Evolutionary conservation across 2,797 vertebrate species (phyloP), one percentile per base, ranked within the genome.

Genomic region (Melanogrammus aeglefinus): DNA sequence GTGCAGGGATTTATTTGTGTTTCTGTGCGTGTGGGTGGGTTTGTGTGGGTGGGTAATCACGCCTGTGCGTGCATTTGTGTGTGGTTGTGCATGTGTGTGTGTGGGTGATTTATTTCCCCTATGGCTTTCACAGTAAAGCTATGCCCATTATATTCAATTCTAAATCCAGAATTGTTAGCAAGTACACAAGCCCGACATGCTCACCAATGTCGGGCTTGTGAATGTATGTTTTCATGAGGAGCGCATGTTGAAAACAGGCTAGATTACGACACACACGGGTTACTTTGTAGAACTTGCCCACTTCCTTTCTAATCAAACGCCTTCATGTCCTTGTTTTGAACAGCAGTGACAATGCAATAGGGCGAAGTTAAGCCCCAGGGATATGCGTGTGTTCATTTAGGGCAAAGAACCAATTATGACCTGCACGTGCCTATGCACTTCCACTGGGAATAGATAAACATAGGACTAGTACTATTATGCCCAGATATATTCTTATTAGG

Each of bases 11-110:
- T 70, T 57, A 29, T 7, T 39, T 73, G 71, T 27, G 70, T 63
- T 12, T 44, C 41, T 27, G 44, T 44, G 13, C 73, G 12, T 57
- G 31, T 77, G 44, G 74, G 63, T 24, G n/a, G 63, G 21, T 21
- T 71, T 73, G 72, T 73, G 33, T 73, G 72, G 31, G 33, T 73
- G 72, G 36, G 16, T 73, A 36, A 38, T 13, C 39, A 36, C 41
- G 21, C 39, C 9, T 24, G 24, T 41, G 38, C 1, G n/a, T 41
- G 73, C 21, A 27, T 10, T 36, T 44, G 9, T 24, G 36, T 24
- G 14, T n/a, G 21, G 8, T 9, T 39, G 73, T 10, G n/a, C 10
- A 41, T 4, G 12, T 16, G 14, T 57, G 57, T 66, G 24, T 27
- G 63, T 27, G n/a, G 8, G n/a, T n/a, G 38, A 63, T 63, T 69